Evolutionary conservation across 1,140 invertebrate species (phyloP).

Genomic region (Drosophila ironensis): DNA sequence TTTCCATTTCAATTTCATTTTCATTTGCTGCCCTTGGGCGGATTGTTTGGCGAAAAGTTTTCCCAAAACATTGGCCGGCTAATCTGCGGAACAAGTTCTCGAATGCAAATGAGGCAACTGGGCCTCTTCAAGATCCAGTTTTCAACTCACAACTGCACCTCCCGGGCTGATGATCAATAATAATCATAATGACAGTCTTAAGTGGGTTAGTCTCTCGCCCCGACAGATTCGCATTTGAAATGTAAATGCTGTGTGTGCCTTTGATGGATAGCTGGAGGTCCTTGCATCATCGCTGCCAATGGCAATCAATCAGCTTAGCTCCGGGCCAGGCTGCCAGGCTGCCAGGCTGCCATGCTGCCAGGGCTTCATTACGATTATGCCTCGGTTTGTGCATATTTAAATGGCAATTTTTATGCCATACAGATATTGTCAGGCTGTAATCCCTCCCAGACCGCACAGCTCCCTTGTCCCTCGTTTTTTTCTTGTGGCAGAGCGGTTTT

Average conservation of each 20-base stretch:
- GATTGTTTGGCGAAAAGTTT: constrained; percentile 69
- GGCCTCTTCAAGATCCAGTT: constrained; percentile 39
- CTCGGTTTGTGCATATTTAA: constrained; percentile 52
- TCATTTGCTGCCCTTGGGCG: constrained; percentile 47
- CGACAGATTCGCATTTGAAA: constrained; percentile 55
- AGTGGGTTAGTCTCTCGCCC: constrained; percentile 65
- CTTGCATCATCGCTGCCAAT: constrained; percentile 53
- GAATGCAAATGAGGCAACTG: constrained; percentile 61
- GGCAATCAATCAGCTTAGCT: constrained; percentile 76
- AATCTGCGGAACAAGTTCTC: constrained; percentile 64
- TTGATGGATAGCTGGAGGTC: constrained; percentile 69
- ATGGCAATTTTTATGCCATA: constrained; percentile 71
- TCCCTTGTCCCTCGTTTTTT: constrained; percentile 32
- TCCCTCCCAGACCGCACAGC: constrained; percentile 53
- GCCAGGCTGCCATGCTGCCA: too few relatives aligned
- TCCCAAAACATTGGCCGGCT: constrained; percentile 70
- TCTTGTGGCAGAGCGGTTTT: constrained; percentile 49
- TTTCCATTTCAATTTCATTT: constrained; percentile 65
- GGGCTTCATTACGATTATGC: constrained; percentile 73
- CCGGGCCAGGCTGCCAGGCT: constrained; percentile 17
- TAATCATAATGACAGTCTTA: constrained; percentile 79
- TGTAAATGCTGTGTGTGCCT: constrained; percentile 26
- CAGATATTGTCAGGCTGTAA: constrained; percentile 59
- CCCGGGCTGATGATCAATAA: constrained; percentile 70
- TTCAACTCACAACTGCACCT: neutral